Conservation (phyloP, 2,888 invertebrate genomes). For the Drosophila atripex region DNA sequence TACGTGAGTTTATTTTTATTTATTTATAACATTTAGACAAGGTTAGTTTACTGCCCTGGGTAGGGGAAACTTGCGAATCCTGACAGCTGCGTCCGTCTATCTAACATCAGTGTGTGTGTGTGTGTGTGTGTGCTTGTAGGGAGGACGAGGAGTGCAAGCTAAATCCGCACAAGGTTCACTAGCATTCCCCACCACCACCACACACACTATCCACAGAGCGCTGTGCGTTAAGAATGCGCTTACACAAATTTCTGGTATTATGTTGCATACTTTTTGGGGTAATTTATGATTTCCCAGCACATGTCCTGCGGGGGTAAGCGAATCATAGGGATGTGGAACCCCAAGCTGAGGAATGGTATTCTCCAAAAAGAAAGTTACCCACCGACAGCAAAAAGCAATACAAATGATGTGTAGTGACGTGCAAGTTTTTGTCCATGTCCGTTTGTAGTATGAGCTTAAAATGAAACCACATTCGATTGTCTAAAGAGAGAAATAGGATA, state of each 20-base stretch:
- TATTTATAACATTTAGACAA: constrained; percentile 66
- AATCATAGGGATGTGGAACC: constrained; percentile 40
- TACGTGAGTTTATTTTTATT: constrained; percentile 47
- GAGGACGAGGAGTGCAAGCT: constrained; percentile 50
- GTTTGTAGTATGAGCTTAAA: constrained; percentile 66
- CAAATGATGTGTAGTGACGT: constrained; percentile 79
- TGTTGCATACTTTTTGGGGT: constrained; percentile 74
- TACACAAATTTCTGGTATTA: constrained; percentile 74
- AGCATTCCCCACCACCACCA: background rate
- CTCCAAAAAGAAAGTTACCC: constrained; percentile 15
- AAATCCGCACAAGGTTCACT: constrained; percentile 69
- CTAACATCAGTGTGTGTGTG: constrained; percentile 4
- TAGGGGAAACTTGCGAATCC: constrained; percentile 46
- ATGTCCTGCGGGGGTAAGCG: constrained; percentile 37
- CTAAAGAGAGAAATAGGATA: constrained; percentile 26
- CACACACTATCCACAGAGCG: background rate
- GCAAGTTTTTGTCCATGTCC: constrained; percentile 66
- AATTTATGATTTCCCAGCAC: constrained; percentile 74
- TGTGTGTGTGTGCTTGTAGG: constrained; percentile 8
- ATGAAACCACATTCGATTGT: constrained; percentile 64
- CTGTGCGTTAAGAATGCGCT: constrained; percentile 46
- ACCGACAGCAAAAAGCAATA: constrained; percentile 56
- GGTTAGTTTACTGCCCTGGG: constrained; percentile 50
- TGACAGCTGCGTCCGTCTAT: constrained; percentile 50
- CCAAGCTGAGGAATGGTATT: constrained; percentile 21